Percentiles rank a stretch among this genome's conserved stretches.
Evolutionary conservation across 1,140 invertebrate species (phyloP).

Genomic region (Bombus cullumanus): DNA sequence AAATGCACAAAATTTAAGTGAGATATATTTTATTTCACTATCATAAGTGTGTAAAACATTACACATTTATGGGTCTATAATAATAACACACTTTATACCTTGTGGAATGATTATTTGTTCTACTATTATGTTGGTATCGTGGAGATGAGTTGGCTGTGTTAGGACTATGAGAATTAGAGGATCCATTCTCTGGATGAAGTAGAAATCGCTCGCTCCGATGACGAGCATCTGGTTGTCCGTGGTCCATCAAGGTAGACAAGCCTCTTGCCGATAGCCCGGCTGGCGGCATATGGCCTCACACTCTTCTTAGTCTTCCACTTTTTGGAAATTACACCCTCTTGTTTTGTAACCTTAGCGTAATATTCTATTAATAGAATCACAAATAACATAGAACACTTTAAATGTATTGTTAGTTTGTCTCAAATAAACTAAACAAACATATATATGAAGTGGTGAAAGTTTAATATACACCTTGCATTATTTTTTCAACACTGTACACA

Average conservation of each 20-base stretch:
- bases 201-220: constrained; percentile 81
- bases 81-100: constrained; percentile 55
- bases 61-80: neutral
- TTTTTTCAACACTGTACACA: constrained; percentile 40
- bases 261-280: constrained; percentile 82
- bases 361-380: constrained; percentile 7
- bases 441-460: constrained; percentile 17
- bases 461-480: constrained; percentile 30
- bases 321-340: constrained; percentile 53
- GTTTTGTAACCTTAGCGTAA: constrained; percentile 27
- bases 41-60: neutral
- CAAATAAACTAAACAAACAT: neutral
- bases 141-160: constrained; percentile 76
- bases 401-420: neutral
- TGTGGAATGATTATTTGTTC: constrained; percentile 74
- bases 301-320: constrained; percentile 60
- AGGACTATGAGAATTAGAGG: constrained; percentile 72
- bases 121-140: constrained; percentile 76
- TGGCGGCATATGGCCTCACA: constrained; percentile 81
- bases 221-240: constrained; percentile 83
- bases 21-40: neutral
- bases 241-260: constrained; percentile 83
- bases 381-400: constrained; percentile 20
- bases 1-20: constrained; percentile 37
- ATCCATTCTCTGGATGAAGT: constrained; percentile 81